phyloP scores from a whole-genome alignment of 2,113 vertebrate genomes.

The Peromyscus leucopus region DNA sequence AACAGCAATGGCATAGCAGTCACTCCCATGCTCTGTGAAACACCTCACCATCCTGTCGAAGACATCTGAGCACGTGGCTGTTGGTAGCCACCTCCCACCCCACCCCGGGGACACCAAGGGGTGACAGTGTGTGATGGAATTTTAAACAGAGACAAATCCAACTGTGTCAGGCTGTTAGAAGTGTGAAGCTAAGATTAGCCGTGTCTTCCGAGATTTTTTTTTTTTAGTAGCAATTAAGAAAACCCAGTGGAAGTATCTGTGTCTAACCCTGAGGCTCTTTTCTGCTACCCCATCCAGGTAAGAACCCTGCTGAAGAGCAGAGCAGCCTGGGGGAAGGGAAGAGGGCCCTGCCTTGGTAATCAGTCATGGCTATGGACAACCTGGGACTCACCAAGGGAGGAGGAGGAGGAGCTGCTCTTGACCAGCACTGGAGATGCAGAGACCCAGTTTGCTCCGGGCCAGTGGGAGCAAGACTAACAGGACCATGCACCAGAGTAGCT shows the following conservation, averaged over 20 bases:
- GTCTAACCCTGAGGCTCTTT: background rate
- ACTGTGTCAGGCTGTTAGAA: background rate
- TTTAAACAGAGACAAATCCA: background rate
- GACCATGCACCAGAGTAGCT: conserved; percentile 61
- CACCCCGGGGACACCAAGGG: background rate
- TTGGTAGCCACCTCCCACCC: background rate
- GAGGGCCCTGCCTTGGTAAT: background rate
- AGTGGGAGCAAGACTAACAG: conserved; percentile 63
- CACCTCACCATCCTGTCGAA: background rate
- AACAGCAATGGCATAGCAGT: background rate
- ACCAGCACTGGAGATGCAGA: conserved; percentile 44
- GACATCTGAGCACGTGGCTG: background rate
- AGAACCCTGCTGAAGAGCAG: background rate
- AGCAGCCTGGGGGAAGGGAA: too few species aligned
- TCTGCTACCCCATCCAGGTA: background rate
- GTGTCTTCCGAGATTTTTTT: background rate
- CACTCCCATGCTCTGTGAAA: too few species aligned
- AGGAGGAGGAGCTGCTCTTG: conserved; percentile 25
- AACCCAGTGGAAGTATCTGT: background rate
- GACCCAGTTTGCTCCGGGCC: conserved; percentile 58
- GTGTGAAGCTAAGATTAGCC: background rate
- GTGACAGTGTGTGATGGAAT: too few species aligned
- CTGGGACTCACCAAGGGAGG: conserved; percentile 68
- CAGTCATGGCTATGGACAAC: conserved; percentile 44
- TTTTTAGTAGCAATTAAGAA: background rate